Conservation (phyloP, 2,113 vertebrate genomes). For the Rhea pennata region DNA sequence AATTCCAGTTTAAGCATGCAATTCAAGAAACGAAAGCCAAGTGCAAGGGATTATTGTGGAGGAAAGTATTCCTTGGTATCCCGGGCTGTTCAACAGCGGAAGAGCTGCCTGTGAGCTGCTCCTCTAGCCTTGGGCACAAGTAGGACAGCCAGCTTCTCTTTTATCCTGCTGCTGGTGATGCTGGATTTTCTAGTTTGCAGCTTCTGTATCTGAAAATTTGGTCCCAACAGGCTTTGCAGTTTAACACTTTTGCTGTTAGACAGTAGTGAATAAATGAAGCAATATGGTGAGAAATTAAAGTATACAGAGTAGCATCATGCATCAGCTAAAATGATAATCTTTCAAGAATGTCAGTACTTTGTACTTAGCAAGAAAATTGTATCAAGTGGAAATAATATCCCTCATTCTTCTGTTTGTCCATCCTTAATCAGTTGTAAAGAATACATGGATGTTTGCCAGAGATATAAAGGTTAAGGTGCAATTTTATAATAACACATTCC, state of each 20-base stretch:
- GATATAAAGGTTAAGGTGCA: slow-evolving; percentile 62
- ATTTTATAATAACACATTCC: slow-evolving; percentile 60
- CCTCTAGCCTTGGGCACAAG: background rate
- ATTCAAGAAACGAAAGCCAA: background rate
- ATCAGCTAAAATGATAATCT: slow-evolving; percentile 30
- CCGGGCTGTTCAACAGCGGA: background rate
- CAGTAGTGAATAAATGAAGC: background rate
- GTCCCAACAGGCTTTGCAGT: background rate
- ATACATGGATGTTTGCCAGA: slow-evolving; percentile 54
- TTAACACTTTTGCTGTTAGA: background rate
- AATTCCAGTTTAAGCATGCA: background rate
- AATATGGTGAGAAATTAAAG: background rate
- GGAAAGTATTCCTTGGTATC: background rate
- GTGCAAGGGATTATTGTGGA: background rate
- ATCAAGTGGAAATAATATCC: slow-evolving; percentile 50
- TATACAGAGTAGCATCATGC: background rate
- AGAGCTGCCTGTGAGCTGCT: background rate
- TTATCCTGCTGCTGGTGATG: background rate
- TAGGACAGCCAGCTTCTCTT: background rate
- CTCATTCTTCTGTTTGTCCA: slow-evolving; percentile 36
- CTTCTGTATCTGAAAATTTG: background rate
- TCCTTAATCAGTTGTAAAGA: slow-evolving; percentile 59
- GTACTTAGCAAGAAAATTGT: slow-evolving; percentile 21
- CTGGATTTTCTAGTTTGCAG: background rate
- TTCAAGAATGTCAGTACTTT: slow-evolving; percentile 20